phyloP scores from a whole-genome alignment of 2,113 vertebrate species.

The Balaenoptera acutorostrata region DNA sequence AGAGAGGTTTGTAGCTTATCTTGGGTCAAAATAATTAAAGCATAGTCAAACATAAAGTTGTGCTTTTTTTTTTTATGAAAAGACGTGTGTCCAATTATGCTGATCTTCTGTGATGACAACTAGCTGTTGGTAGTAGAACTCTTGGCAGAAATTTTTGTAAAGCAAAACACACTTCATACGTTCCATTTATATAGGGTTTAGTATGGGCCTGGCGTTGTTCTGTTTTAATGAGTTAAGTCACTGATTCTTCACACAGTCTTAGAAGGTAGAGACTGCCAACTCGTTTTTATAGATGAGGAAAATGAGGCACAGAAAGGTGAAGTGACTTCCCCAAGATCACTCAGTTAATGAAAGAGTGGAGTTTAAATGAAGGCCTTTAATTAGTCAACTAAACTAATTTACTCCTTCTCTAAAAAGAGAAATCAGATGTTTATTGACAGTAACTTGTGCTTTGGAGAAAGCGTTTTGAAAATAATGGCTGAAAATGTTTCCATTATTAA shows the following conservation, averaged over 20 bases:
- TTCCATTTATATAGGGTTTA: background rate
- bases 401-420: background rate
- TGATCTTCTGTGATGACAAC: background rate
- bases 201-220: background rate
- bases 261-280: background rate
- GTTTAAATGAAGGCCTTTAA: background rate
- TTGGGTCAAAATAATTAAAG: background rate
- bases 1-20: background rate
- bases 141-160: background rate
- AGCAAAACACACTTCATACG: background rate
- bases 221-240: background rate
- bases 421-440: background rate
- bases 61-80: background rate
- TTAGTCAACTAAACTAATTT: background rate
- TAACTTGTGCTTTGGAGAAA: background rate
- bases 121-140: background rate
- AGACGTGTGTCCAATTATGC: background rate
- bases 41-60: background rate
- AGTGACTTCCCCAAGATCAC: background rate
- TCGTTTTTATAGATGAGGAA: background rate
- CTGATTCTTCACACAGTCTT: background rate
- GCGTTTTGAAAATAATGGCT: conserved; percentile 13
- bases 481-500: background rate
- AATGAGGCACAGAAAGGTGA: background rate
- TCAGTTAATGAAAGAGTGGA: background rate